phyloP scores from a whole-genome alignment of 1,140 invertebrate species.

The Dinoponera quadriceps region DNA sequence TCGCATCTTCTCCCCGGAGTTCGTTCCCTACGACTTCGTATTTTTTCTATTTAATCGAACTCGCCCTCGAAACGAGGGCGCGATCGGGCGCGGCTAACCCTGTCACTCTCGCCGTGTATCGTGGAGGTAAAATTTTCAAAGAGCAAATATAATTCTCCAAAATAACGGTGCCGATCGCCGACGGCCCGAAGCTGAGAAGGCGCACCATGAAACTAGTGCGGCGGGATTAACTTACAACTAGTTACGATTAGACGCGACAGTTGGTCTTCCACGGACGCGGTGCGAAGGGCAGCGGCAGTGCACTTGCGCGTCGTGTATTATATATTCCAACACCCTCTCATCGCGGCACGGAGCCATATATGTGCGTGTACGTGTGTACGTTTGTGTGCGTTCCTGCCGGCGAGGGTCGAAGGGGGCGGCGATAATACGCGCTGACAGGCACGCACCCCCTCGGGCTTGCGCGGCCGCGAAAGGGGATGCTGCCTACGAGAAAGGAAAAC shows the following conservation, averaged over 20 bases:
- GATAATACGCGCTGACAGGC: slow-evolving; percentile 84
- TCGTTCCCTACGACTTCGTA: no score
- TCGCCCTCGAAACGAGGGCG: no score
- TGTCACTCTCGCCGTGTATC: no score
- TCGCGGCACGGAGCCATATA: slow-evolving; percentile 44
- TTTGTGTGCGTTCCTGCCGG: slow-evolving; percentile 46
- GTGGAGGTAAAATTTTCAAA: no score
- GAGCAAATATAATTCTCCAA: no score
- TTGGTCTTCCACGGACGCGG: slow-evolving; percentile 75
- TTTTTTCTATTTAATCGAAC: no score
- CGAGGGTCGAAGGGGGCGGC: slow-evolving; percentile 68
- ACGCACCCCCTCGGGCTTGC: slow-evolving; percentile 76
- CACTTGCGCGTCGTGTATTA: slow-evolving; percentile 60
- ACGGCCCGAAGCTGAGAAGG: slow-evolving; percentile 10
- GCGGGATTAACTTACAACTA: slow-evolving; percentile 78
- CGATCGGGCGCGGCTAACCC: no score
- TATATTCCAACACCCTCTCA: slow-evolving; percentile 71
- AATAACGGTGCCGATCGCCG: no score
- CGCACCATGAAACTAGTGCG: slow-evolving; percentile 55
- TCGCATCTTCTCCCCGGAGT: no score
- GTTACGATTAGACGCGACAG: slow-evolving; percentile 85
- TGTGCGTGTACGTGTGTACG: slow-evolving; percentile 44
- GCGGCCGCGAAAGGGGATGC: slow-evolving; percentile 64
- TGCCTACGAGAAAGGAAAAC: slow-evolving; percentile 73
- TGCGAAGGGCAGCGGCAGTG: slow-evolving; percentile 34